phyloP scores from a whole-genome alignment of 2,888 invertebrate genomes.

The Drosophila vallismaia region DNA sequence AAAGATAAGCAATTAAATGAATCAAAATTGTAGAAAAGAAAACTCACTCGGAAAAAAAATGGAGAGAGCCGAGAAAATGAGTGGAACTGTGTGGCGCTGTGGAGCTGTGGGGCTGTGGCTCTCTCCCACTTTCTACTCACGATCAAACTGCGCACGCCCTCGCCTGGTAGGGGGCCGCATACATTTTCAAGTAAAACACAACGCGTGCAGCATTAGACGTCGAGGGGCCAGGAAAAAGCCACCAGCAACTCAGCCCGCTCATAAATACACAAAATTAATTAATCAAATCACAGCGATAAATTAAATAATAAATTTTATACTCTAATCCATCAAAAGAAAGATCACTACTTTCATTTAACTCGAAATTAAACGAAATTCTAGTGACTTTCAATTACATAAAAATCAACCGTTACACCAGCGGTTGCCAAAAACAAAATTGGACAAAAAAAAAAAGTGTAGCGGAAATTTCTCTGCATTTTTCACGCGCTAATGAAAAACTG shows the following conservation, averaged over 20 bases:
- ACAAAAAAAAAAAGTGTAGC: constrained; percentile 36
- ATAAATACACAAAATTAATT: constrained; percentile 40
- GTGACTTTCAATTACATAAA: constrained; percentile 68
- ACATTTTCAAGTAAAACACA: constrained; percentile 76
- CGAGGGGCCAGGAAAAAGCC: constrained; percentile 60
- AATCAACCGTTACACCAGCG: constrained; percentile 27
- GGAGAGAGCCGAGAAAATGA: constrained; percentile 14
- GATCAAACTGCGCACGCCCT: constrained; percentile 17
- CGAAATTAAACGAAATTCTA: constrained; percentile 70
- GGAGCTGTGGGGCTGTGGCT: constrained; percentile 34
- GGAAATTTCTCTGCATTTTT: constrained; percentile 56
- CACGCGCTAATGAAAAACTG: constrained; percentile 63
- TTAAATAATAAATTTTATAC: constrained; percentile 30
- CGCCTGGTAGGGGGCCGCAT: constrained; percentile 22
- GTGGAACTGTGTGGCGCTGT: constrained; percentile 28
- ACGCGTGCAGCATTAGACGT: constrained; percentile 53
- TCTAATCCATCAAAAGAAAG: neutral
- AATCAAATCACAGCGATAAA: constrained; percentile 34
- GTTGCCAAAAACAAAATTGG: constrained; percentile 30
- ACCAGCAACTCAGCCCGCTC: constrained; percentile 20
- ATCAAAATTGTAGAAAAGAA: constrained; percentile 44
- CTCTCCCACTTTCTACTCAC: constrained; percentile 28
- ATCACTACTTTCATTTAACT: constrained; percentile 73
- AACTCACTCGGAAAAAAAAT: constrained; percentile 29
- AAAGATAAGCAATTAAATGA: constrained; percentile 62